These are phyloP conservation scores for Delphinapterus leucas DNA, from an alignment of 2,113 vertebrate genomes.

Conservation along the genomic window DNA sequence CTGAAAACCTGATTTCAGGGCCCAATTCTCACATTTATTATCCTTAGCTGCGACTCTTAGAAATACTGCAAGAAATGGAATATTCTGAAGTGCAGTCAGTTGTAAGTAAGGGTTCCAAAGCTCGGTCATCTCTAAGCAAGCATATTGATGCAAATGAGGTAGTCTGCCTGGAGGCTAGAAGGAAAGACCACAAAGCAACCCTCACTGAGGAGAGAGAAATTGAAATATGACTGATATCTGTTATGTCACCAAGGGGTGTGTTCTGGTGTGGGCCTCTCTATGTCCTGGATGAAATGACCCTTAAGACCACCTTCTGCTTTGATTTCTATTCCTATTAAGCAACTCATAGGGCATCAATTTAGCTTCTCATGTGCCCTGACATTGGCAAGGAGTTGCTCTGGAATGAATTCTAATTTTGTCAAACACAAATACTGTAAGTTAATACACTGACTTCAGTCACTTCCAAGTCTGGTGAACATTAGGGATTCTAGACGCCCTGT, in stretches of 20 bases:
- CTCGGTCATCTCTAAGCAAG: not conserved
- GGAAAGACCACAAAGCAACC: not conserved
- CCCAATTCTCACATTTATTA: not conserved
- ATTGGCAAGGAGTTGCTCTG: not conserved
- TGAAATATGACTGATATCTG: not conserved
- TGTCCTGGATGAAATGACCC: not conserved
- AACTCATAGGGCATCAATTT: not conserved
- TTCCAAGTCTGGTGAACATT: not conserved
- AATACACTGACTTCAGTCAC: not conserved
- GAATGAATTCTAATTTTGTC: slow-evolving; percentile 15
- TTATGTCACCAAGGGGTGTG: not conserved
- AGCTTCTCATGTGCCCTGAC: not conserved
- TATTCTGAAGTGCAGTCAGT: not conserved
- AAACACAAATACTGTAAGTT: not conserved
- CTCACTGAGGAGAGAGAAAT: not conserved
- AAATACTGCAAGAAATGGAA: not conserved
- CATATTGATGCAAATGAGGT: not conserved
- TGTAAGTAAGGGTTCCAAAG: not conserved
- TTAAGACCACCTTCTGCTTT: not conserved
- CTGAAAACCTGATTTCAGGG: not conserved
- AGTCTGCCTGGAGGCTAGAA: not conserved
- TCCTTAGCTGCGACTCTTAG: not conserved
- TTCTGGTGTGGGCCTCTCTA: not conserved
- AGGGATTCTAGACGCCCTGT: not conserved
- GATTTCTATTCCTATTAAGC: not conserved